Percentiles rank a stretch among this genome's conserved stretches.
phyloP scores from a whole-genome alignment of 2,888 invertebrate species.

The Heteropelma amictum region DNA sequence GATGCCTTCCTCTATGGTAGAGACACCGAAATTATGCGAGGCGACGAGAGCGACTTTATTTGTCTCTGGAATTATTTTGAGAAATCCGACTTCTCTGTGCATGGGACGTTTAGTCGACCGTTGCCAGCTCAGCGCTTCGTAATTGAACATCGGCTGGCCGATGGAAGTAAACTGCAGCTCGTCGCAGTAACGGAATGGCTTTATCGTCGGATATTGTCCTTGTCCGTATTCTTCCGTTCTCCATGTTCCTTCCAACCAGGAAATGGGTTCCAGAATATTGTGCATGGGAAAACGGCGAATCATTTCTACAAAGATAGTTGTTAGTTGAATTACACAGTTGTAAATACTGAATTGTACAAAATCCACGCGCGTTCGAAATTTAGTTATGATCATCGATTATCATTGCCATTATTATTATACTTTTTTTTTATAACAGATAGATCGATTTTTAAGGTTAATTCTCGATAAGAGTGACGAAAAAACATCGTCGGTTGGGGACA shows the following conservation, averaged over 20 bases:
- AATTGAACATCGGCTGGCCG: constrained; percentile 83
- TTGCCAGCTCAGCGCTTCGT: constrained; percentile 79
- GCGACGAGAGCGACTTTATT: constrained; percentile 80
- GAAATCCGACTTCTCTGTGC: constrained; percentile 83
- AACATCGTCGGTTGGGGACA: no score
- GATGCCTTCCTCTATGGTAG: constrained; percentile 81
- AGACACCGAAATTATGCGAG: constrained; percentile 83
- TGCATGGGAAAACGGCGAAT: constrained; percentile 70
- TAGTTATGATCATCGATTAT: no score
- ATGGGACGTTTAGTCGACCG: constrained; percentile 80
- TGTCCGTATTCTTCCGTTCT: constrained; percentile 77
- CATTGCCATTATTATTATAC: no score
- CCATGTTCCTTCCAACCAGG: constrained; percentile 83
- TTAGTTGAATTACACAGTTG: background rate
- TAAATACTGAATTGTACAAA: background rate
- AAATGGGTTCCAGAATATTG: constrained; percentile 80
- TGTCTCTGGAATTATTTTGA: constrained; percentile 81
- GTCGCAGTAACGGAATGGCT: constrained; percentile 81
- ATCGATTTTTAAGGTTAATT: no score
- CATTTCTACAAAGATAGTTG: constrained; percentile 59
- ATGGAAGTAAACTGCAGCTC: constrained; percentile 80
- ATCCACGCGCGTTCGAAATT: no score
- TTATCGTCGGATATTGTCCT: constrained; percentile 81
- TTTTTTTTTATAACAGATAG: no score
- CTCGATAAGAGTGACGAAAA: no score